These are phyloP conservation scores for Deilephila elpenor DNA, from an alignment of 2,888 invertebrate species.

Conservation along the genomic window DNA sequence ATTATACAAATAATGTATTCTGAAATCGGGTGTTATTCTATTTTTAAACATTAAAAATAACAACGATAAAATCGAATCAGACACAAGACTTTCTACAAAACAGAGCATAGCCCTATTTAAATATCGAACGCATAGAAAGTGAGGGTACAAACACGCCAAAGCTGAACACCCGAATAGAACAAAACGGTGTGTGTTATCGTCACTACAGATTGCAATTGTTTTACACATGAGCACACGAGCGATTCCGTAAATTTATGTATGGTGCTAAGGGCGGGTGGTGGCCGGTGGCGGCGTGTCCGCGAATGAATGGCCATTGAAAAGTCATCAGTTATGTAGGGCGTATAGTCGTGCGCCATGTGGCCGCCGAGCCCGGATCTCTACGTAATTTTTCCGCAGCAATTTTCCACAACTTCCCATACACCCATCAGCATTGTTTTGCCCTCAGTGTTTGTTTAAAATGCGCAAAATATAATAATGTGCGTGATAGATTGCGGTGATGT, in stretches of 20 bases:
- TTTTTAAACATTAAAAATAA: too few species aligned
- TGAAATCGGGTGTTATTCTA: neutral
- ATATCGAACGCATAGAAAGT: slow-evolving; percentile 9
- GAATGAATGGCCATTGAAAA: slow-evolving; percentile 83
- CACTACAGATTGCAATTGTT: slow-evolving; percentile 53
- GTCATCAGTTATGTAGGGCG: slow-evolving; percentile 83
- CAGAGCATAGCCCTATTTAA: neutral
- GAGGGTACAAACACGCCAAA: neutral
- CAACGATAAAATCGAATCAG: neutral
- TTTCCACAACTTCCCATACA: slow-evolving; percentile 76
- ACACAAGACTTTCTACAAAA: too few species aligned
- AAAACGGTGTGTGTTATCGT: slow-evolving; percentile 22
- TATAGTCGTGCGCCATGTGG: slow-evolving; percentile 80
- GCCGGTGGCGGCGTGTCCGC: slow-evolving; percentile 59
- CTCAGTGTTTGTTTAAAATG: slow-evolving; percentile 55
- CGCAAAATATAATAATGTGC: neutral
- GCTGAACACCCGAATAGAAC: neutral
- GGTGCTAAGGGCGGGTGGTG: slow-evolving; percentile 49
- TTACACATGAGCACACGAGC: slow-evolving; percentile 56
- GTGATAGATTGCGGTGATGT: neutral
- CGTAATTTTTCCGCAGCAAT: slow-evolving; percentile 78
- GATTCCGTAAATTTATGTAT: slow-evolving; percentile 61
- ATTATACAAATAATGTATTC: neutral
- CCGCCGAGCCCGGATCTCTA: slow-evolving; percentile 61
- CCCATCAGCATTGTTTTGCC: slow-evolving; percentile 59